Base-by-base conservation (phyloP, 2,888 invertebrate species). In the Uloborus plumipes region DNA sequence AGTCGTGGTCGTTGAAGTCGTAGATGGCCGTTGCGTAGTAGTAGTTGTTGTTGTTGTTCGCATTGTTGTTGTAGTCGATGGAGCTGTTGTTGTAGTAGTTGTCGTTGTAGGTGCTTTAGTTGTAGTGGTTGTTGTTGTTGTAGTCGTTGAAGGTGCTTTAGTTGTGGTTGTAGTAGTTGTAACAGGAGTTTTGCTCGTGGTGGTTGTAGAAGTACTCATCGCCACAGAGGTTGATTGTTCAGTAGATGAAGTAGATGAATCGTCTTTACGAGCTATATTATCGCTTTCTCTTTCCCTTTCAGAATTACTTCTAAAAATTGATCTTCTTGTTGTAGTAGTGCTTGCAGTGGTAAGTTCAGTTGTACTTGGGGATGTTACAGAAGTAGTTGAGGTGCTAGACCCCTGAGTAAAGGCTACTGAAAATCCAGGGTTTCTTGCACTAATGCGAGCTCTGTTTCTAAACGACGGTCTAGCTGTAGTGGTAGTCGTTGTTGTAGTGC, bases 331-430 rank as follows among this genome's bases (percentile, higher is more conserved):
- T 6, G 78, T 74, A 7, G 73, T 73, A 22, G 39, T 70, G 2
- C 74, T 9, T 13, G 80, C 73, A 6, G 78, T 53, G 16, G 78
- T 39, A 14, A 58, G 61, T 16, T 55, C 53, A 9, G 49, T 26
- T 31, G 53, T 74, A 7, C 58, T 49, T 51, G 39, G 64, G 15
- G 59, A 22, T 26, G 73, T 74, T 69, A 39, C 69, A 4, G 74
- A 47, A 51, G 78, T 84, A 39, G 70, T 66, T 20, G 58, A 51
- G 14, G 82, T 47, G 51, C 77, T 77, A n/a, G 83, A 58, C 0
- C 31, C 59, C 31, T 83, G 77, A 11, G 83, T 83, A 22, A 83
- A 83, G 13, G 83, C 83, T 11, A 83, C 72, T 11, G 83, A 77
- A 51, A 83, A 83, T 3, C 72, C 72, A 15, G 83, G 83, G 64